Evolutionary conservation across 2,797 vertebrate species (phyloP), one percentile per base, ranked within the genome.

Genomic region (Chaunax sp.): DNA sequence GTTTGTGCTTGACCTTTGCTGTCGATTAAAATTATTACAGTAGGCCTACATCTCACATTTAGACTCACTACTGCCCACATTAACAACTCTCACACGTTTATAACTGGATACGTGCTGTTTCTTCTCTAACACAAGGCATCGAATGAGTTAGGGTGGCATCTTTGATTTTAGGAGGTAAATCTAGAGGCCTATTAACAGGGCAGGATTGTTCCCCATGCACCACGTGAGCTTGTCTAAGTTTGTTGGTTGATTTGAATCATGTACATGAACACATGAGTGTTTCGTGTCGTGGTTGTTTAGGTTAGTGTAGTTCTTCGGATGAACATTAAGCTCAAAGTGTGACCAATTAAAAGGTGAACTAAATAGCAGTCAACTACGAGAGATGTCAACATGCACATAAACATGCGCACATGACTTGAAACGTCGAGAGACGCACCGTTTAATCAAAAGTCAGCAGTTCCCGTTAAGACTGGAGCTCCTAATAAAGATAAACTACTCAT

Each of bases 1-100:
- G 30, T 37, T 53, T 62, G 56, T 56, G 65, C 25, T 40, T 47
- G 58, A 76, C 60, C 63, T 64, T 57, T 70, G 41, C 37, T 64
- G 47, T 49, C 40, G 4, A n/a, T 44, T 45, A 15, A 65, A 63
- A 49, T 19, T 1, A 6, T 52, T 19, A 37, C 30, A 25, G 12
- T 6, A 6, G 15, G 35, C 35, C 15, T 14, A n/a, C n/a, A 52
- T 33, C 25, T 53, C 67, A 37, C 30, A 22, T 70, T 41, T 23
- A 16, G n/a, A 11, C 25, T 52, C 35, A 20, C 7, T n/a, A 2
- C 10, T 50, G 9, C 33, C 33, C 4, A 18, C 26, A 0, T 25
- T 10, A 57, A 50, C 40, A 16, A 51, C 2, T 6, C 47, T 19
- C 46, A 18, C 43, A 13, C n/a, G n/a, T n/a, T n/a, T n/a, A n/a